Percentiles rank a stretch among this genome's conserved stretches.
These are phyloP conservation scores for Allolobophora icterica DNA, from an alignment of 2,888 invertebrate species.

Conservation along the genomic window DNA sequence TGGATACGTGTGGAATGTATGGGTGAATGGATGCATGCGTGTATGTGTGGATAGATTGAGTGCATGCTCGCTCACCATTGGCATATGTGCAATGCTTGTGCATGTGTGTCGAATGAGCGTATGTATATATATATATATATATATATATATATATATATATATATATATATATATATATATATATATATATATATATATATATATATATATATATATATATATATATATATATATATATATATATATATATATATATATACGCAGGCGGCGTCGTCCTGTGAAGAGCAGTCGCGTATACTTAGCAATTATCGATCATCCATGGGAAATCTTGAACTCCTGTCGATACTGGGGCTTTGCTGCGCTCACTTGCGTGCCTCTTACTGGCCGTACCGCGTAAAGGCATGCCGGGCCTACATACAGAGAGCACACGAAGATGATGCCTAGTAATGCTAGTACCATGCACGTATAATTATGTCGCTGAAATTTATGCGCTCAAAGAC, in stretches of 20 bases:
- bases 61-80: not conserved
- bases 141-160: too few species aligned
- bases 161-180: too few species aligned
- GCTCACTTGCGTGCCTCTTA: not conserved
- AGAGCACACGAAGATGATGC: not conserved
- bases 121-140: too few species aligned
- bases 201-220: too few species aligned
- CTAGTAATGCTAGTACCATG: too few species aligned
- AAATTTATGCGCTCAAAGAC: not conserved
- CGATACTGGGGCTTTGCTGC: not conserved
- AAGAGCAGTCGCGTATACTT: not conserved
- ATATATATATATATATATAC: too few species aligned
- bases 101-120: too few species aligned
- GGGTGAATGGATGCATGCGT: not conserved
- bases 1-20: not conserved
- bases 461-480: too few species aligned
- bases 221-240: too few species aligned
- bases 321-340: conserved; percentile 4
- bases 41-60: not conserved
- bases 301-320: not conserved
- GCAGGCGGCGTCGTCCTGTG: not conserved
- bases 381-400: not conserved
- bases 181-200: too few species aligned
- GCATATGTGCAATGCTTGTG: too few species aligned
- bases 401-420: not conserved